Percentiles rank a stretch among this genome's conserved stretches.
phyloP scores from a whole-genome alignment of 1,140 invertebrate species.

The Drosophila mayri region DNA sequence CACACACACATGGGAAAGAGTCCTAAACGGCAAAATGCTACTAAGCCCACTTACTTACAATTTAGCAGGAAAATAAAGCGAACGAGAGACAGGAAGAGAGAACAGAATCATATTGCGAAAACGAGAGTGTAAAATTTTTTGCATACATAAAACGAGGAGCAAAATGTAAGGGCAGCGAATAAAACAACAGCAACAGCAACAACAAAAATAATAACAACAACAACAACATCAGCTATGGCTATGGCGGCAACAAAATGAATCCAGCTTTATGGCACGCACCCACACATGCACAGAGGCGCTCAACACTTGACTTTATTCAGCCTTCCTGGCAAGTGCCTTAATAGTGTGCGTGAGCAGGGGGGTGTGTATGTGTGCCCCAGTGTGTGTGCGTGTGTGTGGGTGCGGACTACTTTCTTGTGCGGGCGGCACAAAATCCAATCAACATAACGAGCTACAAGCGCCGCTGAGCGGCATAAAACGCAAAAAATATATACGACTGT shows the following conservation, averaged over 20 bases:
- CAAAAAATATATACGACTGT: slow-evolving; percentile 61
- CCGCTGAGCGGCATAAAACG: slow-evolving; percentile 80
- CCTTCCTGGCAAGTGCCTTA: slow-evolving; percentile 59
- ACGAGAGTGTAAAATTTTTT: slow-evolving; percentile 81
- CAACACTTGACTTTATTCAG: slow-evolving; percentile 82
- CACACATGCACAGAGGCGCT: slow-evolving; percentile 27
- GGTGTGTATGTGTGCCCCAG: slow-evolving; percentile 37
- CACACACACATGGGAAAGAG: slow-evolving; percentile 25
- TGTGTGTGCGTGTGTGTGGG: slow-evolving; percentile 29
- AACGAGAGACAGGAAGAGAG: slow-evolving; percentile 47
- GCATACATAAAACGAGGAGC: slow-evolving; percentile 72
- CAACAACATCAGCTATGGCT: slow-evolving; percentile 1
- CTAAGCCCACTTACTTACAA: slow-evolving; percentile 83
- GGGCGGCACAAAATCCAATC: slow-evolving; percentile 83
- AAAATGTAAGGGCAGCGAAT: slow-evolving; percentile 46
- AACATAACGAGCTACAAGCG: slow-evolving; percentile 83
- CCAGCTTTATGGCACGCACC: slow-evolving; percentile 79
- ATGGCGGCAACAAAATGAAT: slow-evolving; percentile 65
- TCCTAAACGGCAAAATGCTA: slow-evolving; percentile 78
- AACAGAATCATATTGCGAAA: slow-evolving; percentile 66
- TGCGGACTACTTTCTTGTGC: slow-evolving; percentile 77
- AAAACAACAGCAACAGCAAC: slow-evolving; percentile 39
- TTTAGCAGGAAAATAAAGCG: slow-evolving; percentile 69
- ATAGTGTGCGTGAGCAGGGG: slow-evolving; percentile 68
- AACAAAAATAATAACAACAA: background rate